A percentile compares a stretch with the other conserved stretches of the same genome.
Evolutionary conservation across 1,140 invertebrate genomes (phyloP).

Genomic region (Macrobrachium rosenbergii): DNA sequence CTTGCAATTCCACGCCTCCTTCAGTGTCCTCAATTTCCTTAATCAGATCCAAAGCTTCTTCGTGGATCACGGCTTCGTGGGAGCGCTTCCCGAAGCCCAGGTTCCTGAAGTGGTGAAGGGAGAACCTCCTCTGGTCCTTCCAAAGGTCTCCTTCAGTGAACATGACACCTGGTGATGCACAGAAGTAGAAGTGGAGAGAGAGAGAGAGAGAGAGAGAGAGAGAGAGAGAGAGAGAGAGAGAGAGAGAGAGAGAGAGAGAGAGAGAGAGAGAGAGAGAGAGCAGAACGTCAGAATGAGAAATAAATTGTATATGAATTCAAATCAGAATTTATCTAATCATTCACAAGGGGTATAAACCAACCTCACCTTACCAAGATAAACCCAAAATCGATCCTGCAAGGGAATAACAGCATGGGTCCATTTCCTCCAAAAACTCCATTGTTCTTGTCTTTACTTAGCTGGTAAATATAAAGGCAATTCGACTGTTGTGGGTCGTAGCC

Average conservation of each 20-base stretch:
- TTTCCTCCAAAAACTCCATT: no score
- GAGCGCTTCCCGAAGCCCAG: constrained; percentile 37
- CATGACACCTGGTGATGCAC: constrained; percentile 35
- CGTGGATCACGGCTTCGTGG: constrained; percentile 35
- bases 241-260: background rate
- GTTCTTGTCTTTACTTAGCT: no score
- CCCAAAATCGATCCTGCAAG: no score
- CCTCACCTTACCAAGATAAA: no score
- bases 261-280: background rate
- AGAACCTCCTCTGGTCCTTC: constrained; percentile 42
- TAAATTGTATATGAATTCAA: background rate
- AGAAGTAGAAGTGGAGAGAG: no score
- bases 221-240: no score
- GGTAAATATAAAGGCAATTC: no score
- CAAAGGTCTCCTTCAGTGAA: constrained; percentile 29
- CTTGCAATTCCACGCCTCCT: constrained; percentile 14
- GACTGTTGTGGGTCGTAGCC: no score
- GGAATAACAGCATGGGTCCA: no score
- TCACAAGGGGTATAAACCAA: no score
- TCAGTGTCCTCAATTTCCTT: constrained; percentile 22
- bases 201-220: background rate
- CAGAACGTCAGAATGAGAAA: background rate
- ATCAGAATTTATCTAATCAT: no score
- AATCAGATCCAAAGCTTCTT: constrained; percentile 24
- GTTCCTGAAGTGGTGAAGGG: constrained; percentile 43